phyloP scores from a whole-genome alignment of 2,113 vertebrate genomes.

The Ornithorhynchus anatinus region DNA sequence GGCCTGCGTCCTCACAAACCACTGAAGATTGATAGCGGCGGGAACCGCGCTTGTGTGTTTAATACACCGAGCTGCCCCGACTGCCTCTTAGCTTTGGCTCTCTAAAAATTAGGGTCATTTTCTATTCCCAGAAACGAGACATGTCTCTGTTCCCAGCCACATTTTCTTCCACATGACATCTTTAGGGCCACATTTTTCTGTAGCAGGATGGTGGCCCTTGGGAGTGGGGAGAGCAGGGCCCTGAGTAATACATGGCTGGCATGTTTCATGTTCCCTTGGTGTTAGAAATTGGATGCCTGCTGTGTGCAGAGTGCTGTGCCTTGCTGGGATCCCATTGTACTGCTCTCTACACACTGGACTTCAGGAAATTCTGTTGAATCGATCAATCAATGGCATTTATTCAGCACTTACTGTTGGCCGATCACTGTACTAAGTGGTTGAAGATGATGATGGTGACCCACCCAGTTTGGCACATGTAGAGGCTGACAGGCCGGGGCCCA shows the following conservation, averaged over 20 bases:
- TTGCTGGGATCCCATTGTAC: conserved; percentile 6
- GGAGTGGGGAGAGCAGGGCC: too few relatives aligned
- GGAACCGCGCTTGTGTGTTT: conserved; percentile 65
- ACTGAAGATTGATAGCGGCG: conserved; percentile 69
- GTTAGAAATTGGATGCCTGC: conserved; percentile 37
- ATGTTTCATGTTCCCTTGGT: too few relatives aligned
- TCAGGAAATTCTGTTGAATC: too few relatives aligned
- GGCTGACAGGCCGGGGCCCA: conserved; percentile 17
- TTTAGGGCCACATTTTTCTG: background rate
- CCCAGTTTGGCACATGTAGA: too few relatives aligned
- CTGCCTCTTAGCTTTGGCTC: conserved; percentile 39
- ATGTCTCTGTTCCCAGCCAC: background rate
- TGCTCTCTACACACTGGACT: conserved; percentile 1
- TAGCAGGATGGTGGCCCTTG: too few relatives aligned
- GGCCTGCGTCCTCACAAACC: conserved; percentile 66
- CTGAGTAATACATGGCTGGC: too few relatives aligned
- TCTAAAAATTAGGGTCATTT: background rate
- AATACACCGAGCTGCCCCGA: conserved; percentile 57
- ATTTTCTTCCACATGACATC: background rate
- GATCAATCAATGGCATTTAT: conserved; percentile 11
- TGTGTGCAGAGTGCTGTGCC: conserved; percentile 34
- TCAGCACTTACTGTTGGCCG: too few relatives aligned
- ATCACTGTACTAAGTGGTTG: too few relatives aligned
- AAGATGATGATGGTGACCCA: too few relatives aligned
- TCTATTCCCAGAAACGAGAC: background rate